Evolutionary conservation across 2,113 vertebrate genomes (phyloP), one percentile per base, ranked within the genome.

Genomic region (Lontra canadensis): DNA sequence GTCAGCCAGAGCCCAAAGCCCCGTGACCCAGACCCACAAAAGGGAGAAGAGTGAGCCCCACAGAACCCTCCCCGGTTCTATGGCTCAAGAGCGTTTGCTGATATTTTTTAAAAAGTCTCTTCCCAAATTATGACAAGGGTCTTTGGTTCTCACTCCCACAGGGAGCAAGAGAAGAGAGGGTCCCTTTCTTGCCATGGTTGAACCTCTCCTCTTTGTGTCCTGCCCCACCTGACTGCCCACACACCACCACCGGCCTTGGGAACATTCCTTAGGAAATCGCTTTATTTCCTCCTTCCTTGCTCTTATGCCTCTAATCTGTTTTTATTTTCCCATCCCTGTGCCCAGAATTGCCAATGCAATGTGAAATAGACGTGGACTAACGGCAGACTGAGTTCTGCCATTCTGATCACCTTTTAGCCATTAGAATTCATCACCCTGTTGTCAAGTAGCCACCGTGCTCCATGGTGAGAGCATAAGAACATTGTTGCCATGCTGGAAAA

Each of bases 11-110:
- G 42, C 34, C 18, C 15, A 34, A 69, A 57, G 39, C 9, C 14
- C 99, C 99, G 99, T 98, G 98, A 99, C 99, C 98, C 98, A 98
- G 98, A 98, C 98, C 98, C 98, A 90, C 98, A 97, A 95, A 97
- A 98, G 96, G 97, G 98, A 34, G 10, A 57, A 29, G 3, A 0
- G 18, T 12, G 23, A 98, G 88, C 88, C 88, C 96, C 98, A 96
- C 83, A 92, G 95, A 96, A 97, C 92, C 98, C 98, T 98, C 98
- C 81, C 80, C 47, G 98, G 98, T 98, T 95, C 97, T 99, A 98
- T 98, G 98, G 99, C 99, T 99, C 98, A 99, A 98, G 98, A 98
- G 96, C 49, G 93, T 88, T 97, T 96, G 82, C 84, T 96, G 82
- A 97, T 39, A 81, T 71, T 71, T 49, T 49, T 31, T 20, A 6